A percentile compares a stretch with the other conserved stretches of the same genome.
phyloP scores from a whole-genome alignment of 2,113 vertebrate species.

The Passer montanus region DNA sequence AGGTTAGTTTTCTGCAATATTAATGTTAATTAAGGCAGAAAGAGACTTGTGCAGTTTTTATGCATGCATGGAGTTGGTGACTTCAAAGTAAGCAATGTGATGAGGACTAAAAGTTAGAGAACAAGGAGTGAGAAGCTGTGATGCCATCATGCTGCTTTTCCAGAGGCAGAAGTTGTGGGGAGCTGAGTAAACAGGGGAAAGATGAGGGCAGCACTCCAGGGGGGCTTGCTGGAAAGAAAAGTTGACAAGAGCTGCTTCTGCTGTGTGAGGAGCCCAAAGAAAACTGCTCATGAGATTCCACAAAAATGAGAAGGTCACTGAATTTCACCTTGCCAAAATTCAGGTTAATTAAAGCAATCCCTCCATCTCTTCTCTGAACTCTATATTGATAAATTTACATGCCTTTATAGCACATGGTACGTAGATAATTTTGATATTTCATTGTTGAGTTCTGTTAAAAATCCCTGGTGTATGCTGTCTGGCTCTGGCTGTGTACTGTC shows the following conservation, averaged over 20 bases:
- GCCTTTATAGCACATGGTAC: rapidly evolving
- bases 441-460: background rate
- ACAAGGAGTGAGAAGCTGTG: background rate
- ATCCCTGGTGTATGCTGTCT: background rate
- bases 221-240: background rate
- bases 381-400: background rate
- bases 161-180: background rate
- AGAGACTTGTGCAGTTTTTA: background rate
- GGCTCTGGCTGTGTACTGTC: background rate
- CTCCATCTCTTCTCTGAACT: background rate
- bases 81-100: background rate
- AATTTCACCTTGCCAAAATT: background rate
- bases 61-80: background rate
- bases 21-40: background rate
- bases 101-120: background rate
- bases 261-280: background rate
- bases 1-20: background rate
- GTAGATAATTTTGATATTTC: background rate
- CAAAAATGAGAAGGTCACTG: background rate
- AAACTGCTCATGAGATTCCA: background rate
- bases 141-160: background rate
- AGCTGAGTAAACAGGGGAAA: background rate
- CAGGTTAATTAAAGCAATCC: background rate
- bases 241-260: background rate
- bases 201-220: no score